These are phyloP conservation scores for Hypsopygia costalis DNA, from an alignment of 2,888 invertebrate genomes.

Conservation along the genomic window DNA sequence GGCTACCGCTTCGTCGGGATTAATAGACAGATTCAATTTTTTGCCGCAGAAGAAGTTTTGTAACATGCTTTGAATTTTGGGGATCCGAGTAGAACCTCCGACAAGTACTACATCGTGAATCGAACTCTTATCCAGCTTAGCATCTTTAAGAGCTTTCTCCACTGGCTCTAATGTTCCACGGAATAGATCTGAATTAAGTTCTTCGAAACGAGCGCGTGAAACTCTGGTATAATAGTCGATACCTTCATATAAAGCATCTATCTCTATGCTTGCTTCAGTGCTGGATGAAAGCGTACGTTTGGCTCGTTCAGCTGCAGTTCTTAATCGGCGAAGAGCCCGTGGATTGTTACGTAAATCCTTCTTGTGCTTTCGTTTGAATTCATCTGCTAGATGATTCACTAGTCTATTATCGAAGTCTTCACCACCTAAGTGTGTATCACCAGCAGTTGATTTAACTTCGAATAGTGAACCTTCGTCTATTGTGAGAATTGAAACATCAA, in stretches of 20 bases:
- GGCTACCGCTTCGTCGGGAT: conserved; percentile 91
- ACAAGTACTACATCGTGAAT: conserved; percentile 91
- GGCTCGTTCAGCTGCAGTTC: conserved; percentile 89
- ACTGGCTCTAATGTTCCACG: conserved; percentile 87
- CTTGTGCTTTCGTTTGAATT: conserved; percentile 85
- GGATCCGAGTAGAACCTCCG: conserved; percentile 90
- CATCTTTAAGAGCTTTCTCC: conserved; percentile 88
- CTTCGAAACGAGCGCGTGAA: conserved; percentile 88
- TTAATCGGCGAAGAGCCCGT: conserved; percentile 83
- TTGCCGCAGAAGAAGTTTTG: conserved; percentile 89
- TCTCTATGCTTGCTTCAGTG: conserved; percentile 87
- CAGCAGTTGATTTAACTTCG: conserved; percentile 90
- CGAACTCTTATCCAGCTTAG: conserved; percentile 87
- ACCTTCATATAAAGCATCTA: conserved; percentile 87
- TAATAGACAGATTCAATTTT: conserved; percentile 86
- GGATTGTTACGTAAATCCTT: conserved; percentile 85
- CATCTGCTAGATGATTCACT: conserved; percentile 84
- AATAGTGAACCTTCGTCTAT: conserved; percentile 88
- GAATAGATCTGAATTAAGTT: conserved; percentile 86
- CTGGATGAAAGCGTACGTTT: conserved; percentile 89
- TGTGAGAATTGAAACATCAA: conserved; percentile 91
- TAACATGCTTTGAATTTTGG: conserved; percentile 87
- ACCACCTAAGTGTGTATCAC: conserved; percentile 91
- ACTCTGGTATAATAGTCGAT: conserved; percentile 85
- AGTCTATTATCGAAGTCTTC: conserved; percentile 85